Base-by-base conservation (phyloP, 2,113 vertebrate genomes). In the Pardalotus punctatus region DNA sequence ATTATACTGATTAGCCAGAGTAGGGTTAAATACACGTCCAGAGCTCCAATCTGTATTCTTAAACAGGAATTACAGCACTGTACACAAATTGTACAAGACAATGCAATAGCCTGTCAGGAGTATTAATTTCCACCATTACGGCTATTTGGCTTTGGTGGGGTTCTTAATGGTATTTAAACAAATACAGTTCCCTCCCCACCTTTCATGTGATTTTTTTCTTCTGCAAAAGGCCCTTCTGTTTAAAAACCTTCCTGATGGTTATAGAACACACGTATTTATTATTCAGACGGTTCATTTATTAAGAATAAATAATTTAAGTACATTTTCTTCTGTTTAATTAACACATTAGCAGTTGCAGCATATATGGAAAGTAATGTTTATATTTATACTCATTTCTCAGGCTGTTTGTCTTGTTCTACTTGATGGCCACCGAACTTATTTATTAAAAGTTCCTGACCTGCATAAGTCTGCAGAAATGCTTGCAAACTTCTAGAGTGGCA, bases 321-420 rank as follows among this genome's bases (percentile, higher is more conserved):
- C 92, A 76, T 96, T 92, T 97, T 94, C 90, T 90, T 91, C 76
- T 88, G 60, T 88, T 98, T 97, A 96, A 96, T 91, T 97, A 96
- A 96, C 66, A n/a, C 81, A 92, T 96, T 97, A 96, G 92, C 66
- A 67, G 79, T 67, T 85, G 72, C 13, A 20, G 82, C 33, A 12
- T 88, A 90, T 90, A 72, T 38, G 47, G 74, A 78, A 91, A 72
- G 58, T 28, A 94, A 74, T 53, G 40, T 65, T 85, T 95, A 5
- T 95, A 56, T 95, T 96, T 90, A 79, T 71, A n/a, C 36, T 79
- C 18, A 70, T 81, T 85, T 73, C 80, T 92, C 56, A 86, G 73
- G 65, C 76, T 94, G 92, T 64, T 95, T 81, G 33, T 95, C 96
- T 91, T 70, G 38, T 90, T 95, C 53, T 62, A 29, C 92, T 86